These are phyloP conservation scores for Ranitomeya imitator DNA, from an alignment of 2,113 vertebrate species.

Conservation along the genomic window DNA sequence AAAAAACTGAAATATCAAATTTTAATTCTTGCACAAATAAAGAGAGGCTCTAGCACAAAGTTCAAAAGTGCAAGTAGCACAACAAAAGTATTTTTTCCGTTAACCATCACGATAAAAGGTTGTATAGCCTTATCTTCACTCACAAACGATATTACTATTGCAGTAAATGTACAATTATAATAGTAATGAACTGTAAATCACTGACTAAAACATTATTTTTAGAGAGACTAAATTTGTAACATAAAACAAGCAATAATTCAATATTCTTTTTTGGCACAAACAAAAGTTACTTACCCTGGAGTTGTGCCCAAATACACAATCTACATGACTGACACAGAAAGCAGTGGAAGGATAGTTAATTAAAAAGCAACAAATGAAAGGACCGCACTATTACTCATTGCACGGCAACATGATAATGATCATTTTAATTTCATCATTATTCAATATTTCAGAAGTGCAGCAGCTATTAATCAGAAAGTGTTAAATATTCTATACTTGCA, in stretches of 20 bases:
- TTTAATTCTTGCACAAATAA: too few species aligned
- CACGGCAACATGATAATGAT: background rate
- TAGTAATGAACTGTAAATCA: background rate
- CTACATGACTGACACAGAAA: conserved; percentile 20
- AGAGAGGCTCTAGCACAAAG: too few species aligned
- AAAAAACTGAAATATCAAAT: too few species aligned
- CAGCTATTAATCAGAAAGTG: background rate
- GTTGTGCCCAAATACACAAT: background rate
- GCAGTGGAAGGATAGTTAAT: conserved; percentile 38
- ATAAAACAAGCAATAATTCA: background rate
- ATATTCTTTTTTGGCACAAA: conserved; percentile 23
- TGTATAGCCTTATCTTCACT: background rate
- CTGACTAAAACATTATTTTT: background rate
- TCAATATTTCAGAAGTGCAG: conserved; percentile 15
- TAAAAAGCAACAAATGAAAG: conserved; percentile 6
- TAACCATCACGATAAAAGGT: too few species aligned
- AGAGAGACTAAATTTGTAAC: background rate
- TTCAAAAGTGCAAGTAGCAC: too few species aligned
- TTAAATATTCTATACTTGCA: background rate
- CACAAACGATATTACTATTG: background rate
- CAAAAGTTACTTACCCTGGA: background rate
- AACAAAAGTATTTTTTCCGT: too few species aligned
- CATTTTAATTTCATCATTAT: background rate
- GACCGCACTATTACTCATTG: background rate
- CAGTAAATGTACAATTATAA: background rate